Percentiles rank a stretch among this genome's conserved stretches.
These are phyloP conservation scores for Sycophila sp. DNA, from an alignment of 1,140 invertebrate species.

Conservation along the genomic window DNA sequence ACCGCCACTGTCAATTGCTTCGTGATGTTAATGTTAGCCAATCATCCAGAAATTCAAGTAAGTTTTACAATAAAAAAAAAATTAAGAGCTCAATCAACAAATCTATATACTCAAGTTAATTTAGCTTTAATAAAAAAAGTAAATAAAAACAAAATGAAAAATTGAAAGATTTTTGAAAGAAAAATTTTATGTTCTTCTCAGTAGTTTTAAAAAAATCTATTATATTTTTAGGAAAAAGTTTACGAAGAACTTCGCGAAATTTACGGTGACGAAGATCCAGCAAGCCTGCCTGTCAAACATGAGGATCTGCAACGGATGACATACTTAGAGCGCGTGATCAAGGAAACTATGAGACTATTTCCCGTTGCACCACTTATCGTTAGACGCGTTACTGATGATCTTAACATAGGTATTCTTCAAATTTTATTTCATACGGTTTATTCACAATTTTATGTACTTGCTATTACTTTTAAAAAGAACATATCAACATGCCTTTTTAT, in stretches of 20 bases:
- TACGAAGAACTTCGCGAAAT: slow-evolving; percentile 70
- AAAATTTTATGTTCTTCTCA: too few relatives aligned
- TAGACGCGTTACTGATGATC: slow-evolving; percentile 61
- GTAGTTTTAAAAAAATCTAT: too few relatives aligned
- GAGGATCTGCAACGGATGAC: slow-evolving; percentile 71
- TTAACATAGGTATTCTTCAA: slow-evolving; percentile 42
- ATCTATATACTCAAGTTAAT: too few relatives aligned
- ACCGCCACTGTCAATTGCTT: slow-evolving; percentile 73
- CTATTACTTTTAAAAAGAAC: too few relatives aligned
- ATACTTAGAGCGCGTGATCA: slow-evolving; percentile 73
- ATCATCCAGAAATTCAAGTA: slow-evolving; percentile 71
- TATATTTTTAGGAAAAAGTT: slow-evolving; percentile 63
- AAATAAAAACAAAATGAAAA: too few relatives aligned
- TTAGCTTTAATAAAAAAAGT: too few relatives aligned
- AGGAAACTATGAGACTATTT: slow-evolving; percentile 73
- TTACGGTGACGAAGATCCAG: slow-evolving; percentile 55
- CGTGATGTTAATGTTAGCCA: slow-evolving; percentile 71
- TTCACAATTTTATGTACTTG: too few relatives aligned
- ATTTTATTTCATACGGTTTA: not conserved
- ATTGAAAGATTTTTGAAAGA: too few relatives aligned
- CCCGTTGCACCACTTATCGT: slow-evolving; percentile 71
- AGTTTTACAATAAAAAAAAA: slow-evolving; percentile 19
- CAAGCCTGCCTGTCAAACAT: slow-evolving; percentile 44
- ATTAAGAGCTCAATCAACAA: too few relatives aligned
- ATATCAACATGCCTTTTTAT: not conserved